Evolutionary conservation across 30 jellyfish, hydroid and myxozoan species (phyloP).

Genomic region (Sanderia malayensis): DNA sequence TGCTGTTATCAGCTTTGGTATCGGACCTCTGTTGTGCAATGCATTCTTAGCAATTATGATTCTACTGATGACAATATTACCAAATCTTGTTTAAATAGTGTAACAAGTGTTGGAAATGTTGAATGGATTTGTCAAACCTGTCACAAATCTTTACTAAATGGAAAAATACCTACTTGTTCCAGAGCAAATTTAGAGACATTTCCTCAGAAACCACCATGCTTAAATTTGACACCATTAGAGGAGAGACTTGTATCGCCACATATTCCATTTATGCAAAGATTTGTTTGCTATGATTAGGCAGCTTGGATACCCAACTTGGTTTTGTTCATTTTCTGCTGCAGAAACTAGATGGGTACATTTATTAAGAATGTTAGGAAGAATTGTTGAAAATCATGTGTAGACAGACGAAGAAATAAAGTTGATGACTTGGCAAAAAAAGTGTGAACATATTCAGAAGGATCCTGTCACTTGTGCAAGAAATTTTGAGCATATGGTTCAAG

Average conservation of each 20-base stretch:
- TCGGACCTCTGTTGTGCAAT: not conserved
- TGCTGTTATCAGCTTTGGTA: slow-evolving; percentile 17
- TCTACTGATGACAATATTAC: not conserved
- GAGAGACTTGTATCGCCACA: slow-evolving; percentile 16
- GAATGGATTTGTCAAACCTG: slow-evolving; percentile 21
- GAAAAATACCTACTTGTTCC: slow-evolving; percentile 9
- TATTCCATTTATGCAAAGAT: slow-evolving; percentile 15
- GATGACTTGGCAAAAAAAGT: slow-evolving; percentile 18
- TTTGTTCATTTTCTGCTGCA: too few species aligned
- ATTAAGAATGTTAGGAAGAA: too few species aligned
- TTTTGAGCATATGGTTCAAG: slow-evolving; percentile 7
- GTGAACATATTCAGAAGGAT: not conserved
- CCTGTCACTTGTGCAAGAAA: slow-evolving; percentile 10
- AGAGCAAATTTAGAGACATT: not conserved
- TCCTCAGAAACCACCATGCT: too few species aligned
- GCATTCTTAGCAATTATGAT: not conserved
- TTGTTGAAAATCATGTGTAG: not conserved
- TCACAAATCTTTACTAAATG: slow-evolving; percentile 10
- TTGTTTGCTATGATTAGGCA: too few species aligned
- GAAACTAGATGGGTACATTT: too few species aligned
- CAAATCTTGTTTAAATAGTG: not conserved
- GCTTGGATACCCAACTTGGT: too few species aligned
- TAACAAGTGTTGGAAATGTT: not conserved
- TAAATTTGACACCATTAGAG: too few species aligned
- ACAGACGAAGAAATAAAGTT: not conserved